Base-by-base conservation (phyloP, 2,888 invertebrate genomes). In the Thelaira solivaga region DNA sequence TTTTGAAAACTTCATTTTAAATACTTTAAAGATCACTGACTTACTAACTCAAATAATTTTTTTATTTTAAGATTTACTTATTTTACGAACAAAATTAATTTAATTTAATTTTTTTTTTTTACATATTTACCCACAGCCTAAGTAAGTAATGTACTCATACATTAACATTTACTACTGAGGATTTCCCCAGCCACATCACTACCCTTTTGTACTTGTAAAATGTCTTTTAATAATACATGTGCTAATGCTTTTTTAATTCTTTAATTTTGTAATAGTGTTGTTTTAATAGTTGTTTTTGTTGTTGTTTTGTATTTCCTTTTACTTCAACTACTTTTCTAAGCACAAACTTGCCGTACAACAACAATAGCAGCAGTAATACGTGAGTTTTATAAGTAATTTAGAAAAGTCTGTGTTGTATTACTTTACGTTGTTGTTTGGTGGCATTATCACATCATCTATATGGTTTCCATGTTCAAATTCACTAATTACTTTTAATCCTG, bases 401-500 rank as follows among this genome's bases (percentile, higher is more conserved):
- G 45, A 26, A 45, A 62, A 61, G 43, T 49, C 43, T 53, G 6
- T 20, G 26, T 5, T 39, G 36, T 55, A 16, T 55, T 59, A 8
- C 39, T 41, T 49, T 36, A 20, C 13, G 16, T 57, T 31, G 34
- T 45, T 49, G 51, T 61, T 39, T 47, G 11, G 39, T 65, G 59
- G 68, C 64, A 64, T 77, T 77, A 77, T 65, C 68, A 59, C 77
- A 74, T 69, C 77, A 78, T 64, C 68, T 78, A 64, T 78, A 78
- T 73, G 77, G 77, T 78, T 78, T 78, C 77, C 69, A 65, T 74
- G 77, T 78, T 59, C 26, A 78, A 78, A 78, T 78, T 78, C 74
- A 74, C 74, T 78, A 78, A 78, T 78, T 78, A 78, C 77, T 74
- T 69, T 74, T 78, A 78, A 78, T 74, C 73, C 77, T 74, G 74